Percentiles rank a stretch among this genome's conserved stretches.
These are phyloP conservation scores for Caenorhabditis angaria DNA, from an alignment of 2,888 invertebrate genomes.

Conservation along the genomic window DNA sequence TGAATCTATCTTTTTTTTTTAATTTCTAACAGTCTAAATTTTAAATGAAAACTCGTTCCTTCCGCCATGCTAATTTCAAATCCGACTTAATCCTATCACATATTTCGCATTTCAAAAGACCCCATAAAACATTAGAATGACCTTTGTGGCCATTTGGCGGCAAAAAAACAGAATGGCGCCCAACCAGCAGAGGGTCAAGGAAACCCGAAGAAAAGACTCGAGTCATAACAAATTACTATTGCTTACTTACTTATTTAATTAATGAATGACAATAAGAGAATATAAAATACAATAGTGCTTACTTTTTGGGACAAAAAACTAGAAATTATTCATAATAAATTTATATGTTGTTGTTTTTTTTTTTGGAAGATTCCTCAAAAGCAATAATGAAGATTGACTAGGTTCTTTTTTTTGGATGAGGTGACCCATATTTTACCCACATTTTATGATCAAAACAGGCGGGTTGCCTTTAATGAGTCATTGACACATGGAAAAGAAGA, in stretches of 20 bases:
- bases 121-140: too few relatives aligned
- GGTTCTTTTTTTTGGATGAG: background rate
- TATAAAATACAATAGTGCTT: background rate
- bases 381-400: background rate
- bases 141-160: too few relatives aligned
- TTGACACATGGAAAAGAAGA: background rate
- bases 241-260: too few relatives aligned
- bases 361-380: too few relatives aligned
- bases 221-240: background rate
- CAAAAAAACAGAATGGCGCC: too few relatives aligned
- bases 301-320: background rate
- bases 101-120: too few relatives aligned
- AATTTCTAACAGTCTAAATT: too few relatives aligned
- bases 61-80: too few relatives aligned
- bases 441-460: background rate
- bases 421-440: background rate
- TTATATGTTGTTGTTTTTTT: background rate
- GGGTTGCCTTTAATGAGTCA: conserved; percentile 3
- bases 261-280: background rate
- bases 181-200: too few relatives aligned
- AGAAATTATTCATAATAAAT: background rate
- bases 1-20: too few relatives aligned
- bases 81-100: too few relatives aligned
- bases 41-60: too few relatives aligned
- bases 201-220: background rate